These are phyloP conservation scores for Pangasius krempfi DNA, from an alignment of 2,797 vertebrate genomes.

Conservation along the genomic window DNA sequence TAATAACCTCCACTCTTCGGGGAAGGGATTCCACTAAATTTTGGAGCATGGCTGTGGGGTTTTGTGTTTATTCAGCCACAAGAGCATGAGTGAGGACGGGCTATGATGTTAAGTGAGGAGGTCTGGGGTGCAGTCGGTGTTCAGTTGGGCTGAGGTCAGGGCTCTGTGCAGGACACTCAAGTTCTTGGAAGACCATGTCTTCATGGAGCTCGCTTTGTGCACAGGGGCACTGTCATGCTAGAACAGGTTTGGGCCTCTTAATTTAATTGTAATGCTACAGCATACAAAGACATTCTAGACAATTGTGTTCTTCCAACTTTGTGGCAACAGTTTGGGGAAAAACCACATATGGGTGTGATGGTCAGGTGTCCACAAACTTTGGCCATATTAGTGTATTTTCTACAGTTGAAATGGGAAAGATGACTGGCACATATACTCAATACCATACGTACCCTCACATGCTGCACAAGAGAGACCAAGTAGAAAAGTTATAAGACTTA, in stretches of 20 bases:
- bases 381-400: background rate
- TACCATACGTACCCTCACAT: conserved; percentile 79
- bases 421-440: background rate
- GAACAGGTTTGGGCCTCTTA: background rate
- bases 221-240: background rate
- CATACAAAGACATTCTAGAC: background rate
- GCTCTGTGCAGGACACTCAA: background rate
- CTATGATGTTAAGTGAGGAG: background rate
- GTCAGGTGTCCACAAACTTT: background rate
- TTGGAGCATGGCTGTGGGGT: background rate
- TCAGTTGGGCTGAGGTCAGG: background rate
- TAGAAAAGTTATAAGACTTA: conserved; percentile 56
- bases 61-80: background rate
- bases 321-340: background rate
- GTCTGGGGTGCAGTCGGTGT: background rate
- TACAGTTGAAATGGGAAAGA: conserved; percentile 1
- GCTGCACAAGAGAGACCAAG: conserved; percentile 76
- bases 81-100: background rate
- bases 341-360: background rate
- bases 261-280: background rate
- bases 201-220: background rate
- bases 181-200: background rate
- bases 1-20: background rate
- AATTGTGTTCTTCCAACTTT: background rate
- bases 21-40: background rate